These are phyloP conservation scores for Cactoblastis cactorum DNA, from an alignment of 2,888 invertebrate species.

Conservation along the genomic window DNA sequence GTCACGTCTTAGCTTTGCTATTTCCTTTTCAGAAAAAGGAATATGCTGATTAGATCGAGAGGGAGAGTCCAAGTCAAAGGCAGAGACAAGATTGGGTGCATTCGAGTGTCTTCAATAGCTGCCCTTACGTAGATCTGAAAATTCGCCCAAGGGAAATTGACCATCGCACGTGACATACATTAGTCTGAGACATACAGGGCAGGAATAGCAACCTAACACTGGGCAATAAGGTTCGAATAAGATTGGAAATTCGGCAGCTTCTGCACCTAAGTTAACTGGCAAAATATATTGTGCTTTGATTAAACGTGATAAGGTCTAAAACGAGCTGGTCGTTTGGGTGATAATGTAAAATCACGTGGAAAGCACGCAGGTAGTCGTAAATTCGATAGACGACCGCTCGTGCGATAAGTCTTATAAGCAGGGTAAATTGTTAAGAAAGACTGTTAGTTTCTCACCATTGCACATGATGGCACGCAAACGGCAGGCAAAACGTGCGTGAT, in stretches of 20 bases:
- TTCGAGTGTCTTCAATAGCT: constrained; percentile 19
- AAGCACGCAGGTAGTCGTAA: constrained; percentile 28
- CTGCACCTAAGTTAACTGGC: neutral
- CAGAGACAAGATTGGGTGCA: constrained; percentile 13
- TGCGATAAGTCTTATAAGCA: constrained; percentile 53
- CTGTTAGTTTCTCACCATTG: constrained; percentile 17
- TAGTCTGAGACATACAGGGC: constrained; percentile 19
- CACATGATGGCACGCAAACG: neutral
- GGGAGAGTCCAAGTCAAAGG: constrained; percentile 8
- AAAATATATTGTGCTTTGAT: neutral
- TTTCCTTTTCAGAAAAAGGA: neutral
- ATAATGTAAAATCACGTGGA: constrained; percentile 36
- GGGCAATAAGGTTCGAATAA: constrained; percentile 25
- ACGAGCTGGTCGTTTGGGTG: constrained; percentile 7
- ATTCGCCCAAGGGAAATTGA: constrained; percentile 46
- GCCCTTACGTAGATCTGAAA: constrained; percentile 19
- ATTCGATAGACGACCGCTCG: constrained; percentile 51
- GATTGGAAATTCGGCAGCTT: constrained; percentile 6
- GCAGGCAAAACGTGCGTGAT: neutral
- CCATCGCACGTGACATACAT: constrained; percentile 43
- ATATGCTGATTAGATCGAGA: constrained; percentile 6
- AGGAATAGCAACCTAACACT: constrained; percentile 22
- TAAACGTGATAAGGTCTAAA: constrained; percentile 19
- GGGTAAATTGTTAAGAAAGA: constrained; percentile 52
- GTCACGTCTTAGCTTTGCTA: neutral